These are phyloP conservation scores for Mormyrus proboscirostris DNA, from an alignment of 2,797 vertebrate genomes.

Conservation along the genomic window DNA sequence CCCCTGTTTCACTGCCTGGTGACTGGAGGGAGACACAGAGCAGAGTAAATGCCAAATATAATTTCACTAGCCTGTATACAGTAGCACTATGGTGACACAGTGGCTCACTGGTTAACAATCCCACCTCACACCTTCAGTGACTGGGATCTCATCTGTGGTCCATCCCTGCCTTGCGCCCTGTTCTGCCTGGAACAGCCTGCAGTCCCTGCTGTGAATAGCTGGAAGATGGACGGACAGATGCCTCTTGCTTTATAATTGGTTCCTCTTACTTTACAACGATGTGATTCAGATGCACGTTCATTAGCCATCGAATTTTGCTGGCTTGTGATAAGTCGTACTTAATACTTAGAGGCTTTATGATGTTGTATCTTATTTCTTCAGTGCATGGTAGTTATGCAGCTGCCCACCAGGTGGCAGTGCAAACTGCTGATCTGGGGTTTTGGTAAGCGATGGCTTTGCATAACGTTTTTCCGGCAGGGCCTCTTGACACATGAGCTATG, in stretches of 20 bases:
- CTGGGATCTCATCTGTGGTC: neutral
- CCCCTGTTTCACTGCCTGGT: conserved; percentile 74
- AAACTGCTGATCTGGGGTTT: neutral
- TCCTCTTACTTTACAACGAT: neutral
- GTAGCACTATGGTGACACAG: neutral
- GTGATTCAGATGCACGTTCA: neutral
- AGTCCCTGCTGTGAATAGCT: neutral
- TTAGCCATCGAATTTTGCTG: neutral
- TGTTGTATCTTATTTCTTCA: neutral
- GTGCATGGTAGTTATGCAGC: neutral
- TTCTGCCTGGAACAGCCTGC: neutral
- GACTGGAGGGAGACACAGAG: conserved; percentile 80
- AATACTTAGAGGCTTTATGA: neutral
- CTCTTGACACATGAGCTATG: neutral
- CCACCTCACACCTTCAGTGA: neutral
- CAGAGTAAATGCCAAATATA: conserved; percentile 74
- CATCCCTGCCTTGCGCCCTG: neutral
- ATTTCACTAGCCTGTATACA: neutral
- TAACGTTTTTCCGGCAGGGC: neutral
- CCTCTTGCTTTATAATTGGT: neutral
- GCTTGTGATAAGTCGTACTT: neutral
- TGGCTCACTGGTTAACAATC: neutral
- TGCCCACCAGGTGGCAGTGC: conserved; percentile 1
- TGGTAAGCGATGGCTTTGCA: neutral
- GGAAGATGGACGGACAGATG: neutral